These are phyloP conservation scores for Mormyrus proboscirostris DNA, from an alignment of 2,797 vertebrate species.

Conservation along the genomic window DNA sequence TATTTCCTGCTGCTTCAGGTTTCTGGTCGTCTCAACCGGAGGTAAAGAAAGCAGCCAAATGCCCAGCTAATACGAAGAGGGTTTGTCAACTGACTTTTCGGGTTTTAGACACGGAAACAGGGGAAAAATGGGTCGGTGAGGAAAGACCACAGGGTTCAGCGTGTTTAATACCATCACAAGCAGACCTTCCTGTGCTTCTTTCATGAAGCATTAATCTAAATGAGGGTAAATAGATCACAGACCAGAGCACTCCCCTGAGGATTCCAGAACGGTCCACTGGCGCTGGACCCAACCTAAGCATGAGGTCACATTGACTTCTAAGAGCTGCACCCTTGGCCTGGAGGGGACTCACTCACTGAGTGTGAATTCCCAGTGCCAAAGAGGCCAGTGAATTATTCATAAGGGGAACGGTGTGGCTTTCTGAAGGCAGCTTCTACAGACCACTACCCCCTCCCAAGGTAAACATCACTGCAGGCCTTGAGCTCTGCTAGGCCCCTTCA, in stretches of 20 bases:
- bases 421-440: not conserved
- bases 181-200: not conserved
- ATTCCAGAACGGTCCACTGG: not conserved
- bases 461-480: not conserved
- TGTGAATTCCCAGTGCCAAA: not conserved
- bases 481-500: not conserved
- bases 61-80: not conserved
- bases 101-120: not conserved
- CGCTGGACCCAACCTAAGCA: not conserved
- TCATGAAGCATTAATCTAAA: not conserved
- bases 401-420: not conserved
- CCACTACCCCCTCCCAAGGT: not conserved
- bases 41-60: not conserved
- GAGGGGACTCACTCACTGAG: not conserved
- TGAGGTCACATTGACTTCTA: not conserved
- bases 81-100: not conserved
- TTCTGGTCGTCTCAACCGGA: not conserved
- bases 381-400: constrained; percentile 8
- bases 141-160: not conserved
- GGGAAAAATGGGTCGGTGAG: not conserved
- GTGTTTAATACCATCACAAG: not conserved
- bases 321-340: not conserved
- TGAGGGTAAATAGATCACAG: not conserved
- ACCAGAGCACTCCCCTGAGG: not conserved
- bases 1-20: not conserved